Evolutionary conservation across 2,797 vertebrate species (phyloP), one percentile per base, ranked within the genome.

Genomic region (Pteronotus mesoamericanus): DNA sequence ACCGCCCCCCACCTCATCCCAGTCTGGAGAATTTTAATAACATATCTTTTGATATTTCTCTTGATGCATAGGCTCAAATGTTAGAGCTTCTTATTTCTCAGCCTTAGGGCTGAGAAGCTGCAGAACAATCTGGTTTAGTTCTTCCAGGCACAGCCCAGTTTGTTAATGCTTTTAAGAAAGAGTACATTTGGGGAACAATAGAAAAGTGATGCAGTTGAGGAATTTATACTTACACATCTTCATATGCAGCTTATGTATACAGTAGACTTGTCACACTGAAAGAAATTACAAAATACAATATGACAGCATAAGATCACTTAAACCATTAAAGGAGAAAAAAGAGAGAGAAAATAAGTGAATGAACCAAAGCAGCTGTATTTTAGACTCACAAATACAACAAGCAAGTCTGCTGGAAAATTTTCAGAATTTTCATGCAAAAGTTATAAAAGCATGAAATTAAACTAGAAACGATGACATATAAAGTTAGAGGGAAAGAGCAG

Each of bases 371-470:
- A 85, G 32, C 21, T 87, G 15, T 9, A 3, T 55, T 85, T 86
- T 51, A 48, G 42, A 48, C 7, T 42, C 51, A 24, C 1, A 57
- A 46, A 88, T 12, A 18, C 22, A 74, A 80, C 8, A 61, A 51
- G 39, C 0, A 71, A 80, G 3, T 26, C 18, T 74, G 5, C 42
- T 75, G 64, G 32, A 37, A 80, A 95, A 74, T 74, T 64, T 44
- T 86, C 14, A 42, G 44, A 95, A 86, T 5, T 44, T 64, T 44
- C 61, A 42, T 46, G 51, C 9, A 84, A 46, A 55, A 68, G 22
- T 59, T 79, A 57, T 39, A 59, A 93, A 44, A 53, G 32, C 71
- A 71, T 75, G 8, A 82, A 94, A 79, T 91, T 85, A 80, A n/a
- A n/a, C n/a, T 48, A 77, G 48, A 90, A 94, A 88, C 61, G 6